A percentile compares a stretch with the other conserved stretches of the same genome.
phyloP scores from a whole-genome alignment of 1,140 invertebrate species.

The Drosophila bocqueti region DNA sequence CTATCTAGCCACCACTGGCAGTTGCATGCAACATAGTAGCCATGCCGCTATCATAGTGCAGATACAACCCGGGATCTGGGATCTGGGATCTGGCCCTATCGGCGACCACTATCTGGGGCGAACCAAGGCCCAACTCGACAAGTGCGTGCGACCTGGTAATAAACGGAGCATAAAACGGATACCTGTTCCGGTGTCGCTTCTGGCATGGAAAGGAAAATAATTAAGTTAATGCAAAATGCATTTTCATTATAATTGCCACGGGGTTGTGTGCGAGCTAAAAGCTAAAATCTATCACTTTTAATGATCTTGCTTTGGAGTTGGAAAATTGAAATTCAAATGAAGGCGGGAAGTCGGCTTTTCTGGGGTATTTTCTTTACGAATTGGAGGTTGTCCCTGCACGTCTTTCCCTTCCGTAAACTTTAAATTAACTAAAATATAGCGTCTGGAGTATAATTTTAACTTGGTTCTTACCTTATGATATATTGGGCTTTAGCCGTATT shows the following conservation, averaged over 20 bases:
- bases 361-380: not conserved
- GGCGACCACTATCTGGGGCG: constrained; percentile 49
- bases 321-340: constrained; percentile 23
- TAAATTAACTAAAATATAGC: not conserved
- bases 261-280: constrained; percentile 3
- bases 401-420: not conserved
- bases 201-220: constrained; percentile 68
- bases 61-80: constrained; percentile 33
- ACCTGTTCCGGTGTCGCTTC: constrained; percentile 35
- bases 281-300: constrained; percentile 55
- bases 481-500: not conserved
- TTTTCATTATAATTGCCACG: constrained; percentile 70
- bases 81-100: constrained; percentile 49
- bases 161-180: constrained; percentile 53
- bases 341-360: not conserved
- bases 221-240: constrained; percentile 80
- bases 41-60: constrained; percentile 34
- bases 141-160: constrained; percentile 70
- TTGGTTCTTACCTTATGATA: not conserved
- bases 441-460: not conserved
- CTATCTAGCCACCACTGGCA: constrained; percentile 7
- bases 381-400: not conserved
- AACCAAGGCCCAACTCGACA: constrained; percentile 18
- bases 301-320: constrained; percentile 1
- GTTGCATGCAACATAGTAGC: constrained; percentile 60